These are phyloP conservation scores for Gisinianus flammeolus DNA, from an alignment of 2,888 invertebrate genomes.

Conservation along the genomic window DNA sequence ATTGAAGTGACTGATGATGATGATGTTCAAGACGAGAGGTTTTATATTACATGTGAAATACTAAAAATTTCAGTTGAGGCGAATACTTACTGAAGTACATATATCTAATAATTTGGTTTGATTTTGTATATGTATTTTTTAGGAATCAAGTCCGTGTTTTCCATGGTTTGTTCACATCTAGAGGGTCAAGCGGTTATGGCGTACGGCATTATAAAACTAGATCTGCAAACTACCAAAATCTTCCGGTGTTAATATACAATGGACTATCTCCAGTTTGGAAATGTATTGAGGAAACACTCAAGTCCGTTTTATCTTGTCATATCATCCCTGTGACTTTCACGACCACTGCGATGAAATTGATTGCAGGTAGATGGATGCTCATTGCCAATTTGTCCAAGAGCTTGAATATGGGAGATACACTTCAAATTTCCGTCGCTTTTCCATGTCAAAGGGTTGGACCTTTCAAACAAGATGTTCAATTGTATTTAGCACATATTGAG, in stretches of 20 bases:
- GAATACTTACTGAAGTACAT: background rate
- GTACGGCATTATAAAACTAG: background rate
- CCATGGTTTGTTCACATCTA: background rate
- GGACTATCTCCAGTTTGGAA: slow-evolving; percentile 12
- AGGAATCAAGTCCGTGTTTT: background rate
- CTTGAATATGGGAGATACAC: background rate
- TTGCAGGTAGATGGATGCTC: slow-evolving; percentile 22
- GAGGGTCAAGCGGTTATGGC: background rate
- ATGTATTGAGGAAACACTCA: background rate
- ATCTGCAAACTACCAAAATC: background rate
- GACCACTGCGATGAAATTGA: background rate
- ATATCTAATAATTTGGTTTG: background rate
- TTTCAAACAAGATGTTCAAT: background rate
- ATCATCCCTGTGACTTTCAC: background rate
- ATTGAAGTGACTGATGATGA: too few species aligned
- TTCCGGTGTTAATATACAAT: slow-evolving; percentile 23
- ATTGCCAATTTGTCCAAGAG: background rate
- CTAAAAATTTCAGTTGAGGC: background rate
- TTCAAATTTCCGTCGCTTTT: background rate
- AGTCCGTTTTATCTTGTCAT: background rate
- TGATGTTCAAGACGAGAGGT: background rate
- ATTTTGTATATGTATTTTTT: background rate
- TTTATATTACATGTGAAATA: too few species aligned
- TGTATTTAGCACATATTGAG: background rate
- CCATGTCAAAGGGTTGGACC: background rate